Base-by-base conservation (phyloP, 2,888 invertebrate species). In the Hydroisotoma schaefferi region DNA sequence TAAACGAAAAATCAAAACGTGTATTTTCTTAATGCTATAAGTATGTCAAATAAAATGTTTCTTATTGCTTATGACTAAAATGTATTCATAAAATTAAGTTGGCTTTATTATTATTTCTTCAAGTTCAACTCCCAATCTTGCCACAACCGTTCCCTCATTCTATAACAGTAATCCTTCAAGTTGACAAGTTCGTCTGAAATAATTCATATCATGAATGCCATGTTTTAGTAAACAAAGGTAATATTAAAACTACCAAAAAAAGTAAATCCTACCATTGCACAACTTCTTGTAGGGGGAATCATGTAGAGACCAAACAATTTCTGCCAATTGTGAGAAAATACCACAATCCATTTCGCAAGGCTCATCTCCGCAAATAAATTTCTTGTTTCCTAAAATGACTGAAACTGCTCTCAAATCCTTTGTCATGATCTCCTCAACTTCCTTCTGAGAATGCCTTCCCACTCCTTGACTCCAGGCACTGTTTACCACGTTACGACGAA, bases 241-340 rank as follows among this genome's bases (percentile, higher is more conserved):
- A 5, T 22, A 12, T 55, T 8, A 10, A 18, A 44, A 38, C 26
- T 28, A 40, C 15, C 18, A 22, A 22, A 22, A 18, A n/a, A 23
- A 29, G 15, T 46, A 23, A 2, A 40, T 18, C 59, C 60, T 64
- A 73, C 73, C 69, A 37, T 70, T 68, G 6, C 73, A 12, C 18
- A 73, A 49, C 40, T 60, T 55, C 33, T 72, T 68, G 49, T 70
- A 73, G 2, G 73, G 72, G 22, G 69, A 70, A n/a, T 60, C 63
- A 1, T 72, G 73, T 12, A 69, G 53, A 40, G 65, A 69, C 74
- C 75, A 77, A 20, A 74, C 60, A 4, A 75, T 63, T 69, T 76
- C 76, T 20, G 75, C 73, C 44, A 78, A 52, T 69, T 75, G 72
- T 2, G 76, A 77, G 73, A 78, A 78, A 51, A 77, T 67, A 1